Evolutionary conservation across 2,888 invertebrate species (phyloP).

Genomic region (Hirtodrosophila alboralis): DNA sequence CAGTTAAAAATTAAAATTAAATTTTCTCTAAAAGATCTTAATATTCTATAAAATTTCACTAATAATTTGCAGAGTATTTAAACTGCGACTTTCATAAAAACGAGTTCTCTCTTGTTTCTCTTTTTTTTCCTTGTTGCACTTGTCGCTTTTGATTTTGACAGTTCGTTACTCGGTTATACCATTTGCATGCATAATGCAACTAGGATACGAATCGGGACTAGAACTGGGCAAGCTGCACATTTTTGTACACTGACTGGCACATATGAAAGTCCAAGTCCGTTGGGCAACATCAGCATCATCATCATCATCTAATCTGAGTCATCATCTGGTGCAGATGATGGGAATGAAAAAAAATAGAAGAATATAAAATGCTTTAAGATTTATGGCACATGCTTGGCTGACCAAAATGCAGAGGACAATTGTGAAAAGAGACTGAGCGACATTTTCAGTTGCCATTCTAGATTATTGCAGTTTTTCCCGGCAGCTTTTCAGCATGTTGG

Average conservation of each 20-base stretch:
- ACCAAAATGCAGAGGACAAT: slow-evolving; percentile 16
- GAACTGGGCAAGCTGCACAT: slow-evolving; percentile 15
- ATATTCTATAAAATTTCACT: too few relatives aligned
- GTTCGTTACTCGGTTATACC: slow-evolving; percentile 76
- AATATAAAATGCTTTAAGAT: slow-evolving; percentile 48
- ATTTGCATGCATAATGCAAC: slow-evolving; percentile 78
- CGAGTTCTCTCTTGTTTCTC: too few relatives aligned
- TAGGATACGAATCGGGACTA: slow-evolving; percentile 4
- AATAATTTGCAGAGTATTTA: too few relatives aligned
- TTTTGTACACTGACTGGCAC: slow-evolving; percentile 29
- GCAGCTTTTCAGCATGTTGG: slow-evolving; percentile 26
- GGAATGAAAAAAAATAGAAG: too few relatives aligned
- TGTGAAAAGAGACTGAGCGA: slow-evolving; percentile 23
- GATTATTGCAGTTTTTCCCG: slow-evolving; percentile 63
- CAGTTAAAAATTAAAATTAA: too few relatives aligned
- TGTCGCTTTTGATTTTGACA: slow-evolving; percentile 77
- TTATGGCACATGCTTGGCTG: slow-evolving; percentile 55
- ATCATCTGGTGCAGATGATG: not conserved
- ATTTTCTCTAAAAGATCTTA: too few relatives aligned
- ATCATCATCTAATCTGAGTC: slow-evolving; percentile 44
- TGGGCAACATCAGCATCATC: slow-evolving; percentile 24
- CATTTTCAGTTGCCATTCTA: slow-evolving; percentile 64
- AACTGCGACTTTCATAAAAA: too few relatives aligned
- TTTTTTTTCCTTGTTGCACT: slow-evolving; percentile 26
- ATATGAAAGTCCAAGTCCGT: slow-evolving; percentile 20